Percentiles rank a stretch among this genome's conserved stretches.
These are phyloP conservation scores for Clivina fossor DNA, from an alignment of 2,888 invertebrate genomes.

Conservation along the genomic window DNA sequence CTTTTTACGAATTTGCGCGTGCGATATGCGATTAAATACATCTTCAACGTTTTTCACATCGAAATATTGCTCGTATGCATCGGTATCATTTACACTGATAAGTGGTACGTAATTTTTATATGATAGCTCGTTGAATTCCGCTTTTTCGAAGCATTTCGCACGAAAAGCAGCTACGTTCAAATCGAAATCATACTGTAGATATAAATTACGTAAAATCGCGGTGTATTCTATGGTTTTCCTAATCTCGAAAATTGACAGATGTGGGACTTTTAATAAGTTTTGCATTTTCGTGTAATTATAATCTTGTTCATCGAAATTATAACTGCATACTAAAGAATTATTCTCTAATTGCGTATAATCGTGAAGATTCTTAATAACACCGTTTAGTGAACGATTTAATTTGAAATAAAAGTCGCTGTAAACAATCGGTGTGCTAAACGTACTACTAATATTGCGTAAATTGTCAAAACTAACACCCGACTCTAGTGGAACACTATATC, in stretches of 20 bases:
- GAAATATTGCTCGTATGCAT: slow-evolving; percentile 36
- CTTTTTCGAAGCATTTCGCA: slow-evolving; percentile 33
- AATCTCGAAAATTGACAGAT: slow-evolving; percentile 16
- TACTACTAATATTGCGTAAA: neutral
- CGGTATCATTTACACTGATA: slow-evolving; percentile 34
- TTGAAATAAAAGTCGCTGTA: slow-evolving; percentile 47
- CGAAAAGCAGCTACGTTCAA: slow-evolving; percentile 29
- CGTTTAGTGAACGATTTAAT: slow-evolving; percentile 41
- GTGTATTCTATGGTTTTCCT: slow-evolving; percentile 13
- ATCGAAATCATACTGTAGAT: slow-evolving; percentile 14
- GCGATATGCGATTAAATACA: slow-evolving; percentile 30
- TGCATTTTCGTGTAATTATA: slow-evolving; percentile 8
- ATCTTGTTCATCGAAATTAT: slow-evolving; percentile 12
- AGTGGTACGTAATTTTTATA: slow-evolving; percentile 37
- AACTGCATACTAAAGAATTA: slow-evolving; percentile 35
- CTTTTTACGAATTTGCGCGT: slow-evolving; percentile 3
- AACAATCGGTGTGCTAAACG: slow-evolving; percentile 26
- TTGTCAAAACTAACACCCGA: neutral
- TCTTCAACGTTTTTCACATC: slow-evolving; percentile 23
- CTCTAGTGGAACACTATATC: slow-evolving; percentile 9
- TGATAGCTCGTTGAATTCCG: slow-evolving; percentile 29
- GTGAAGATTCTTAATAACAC: slow-evolving; percentile 33
- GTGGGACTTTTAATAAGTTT: neutral
- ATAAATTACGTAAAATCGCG: slow-evolving; percentile 20
- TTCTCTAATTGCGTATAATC: slow-evolving; percentile 39